A percentile compares a stretch with the other conserved stretches of the same genome.
Evolutionary conservation across 2,113 vertebrate species (phyloP).

Genomic region (Amia ocellicauda): DNA sequence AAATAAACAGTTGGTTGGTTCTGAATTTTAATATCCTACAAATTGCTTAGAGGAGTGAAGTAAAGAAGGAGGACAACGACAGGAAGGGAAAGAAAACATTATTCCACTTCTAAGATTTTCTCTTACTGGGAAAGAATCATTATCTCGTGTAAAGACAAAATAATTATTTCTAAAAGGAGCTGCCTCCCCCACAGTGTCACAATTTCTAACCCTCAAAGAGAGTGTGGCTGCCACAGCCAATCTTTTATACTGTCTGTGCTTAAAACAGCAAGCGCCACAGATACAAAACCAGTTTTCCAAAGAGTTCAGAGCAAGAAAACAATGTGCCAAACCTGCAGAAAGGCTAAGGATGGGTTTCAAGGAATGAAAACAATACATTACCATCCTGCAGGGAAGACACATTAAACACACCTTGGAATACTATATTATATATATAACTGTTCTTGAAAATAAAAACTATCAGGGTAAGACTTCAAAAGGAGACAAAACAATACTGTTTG

Average conservation of each 20-base stretch:
- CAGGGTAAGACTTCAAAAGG: no score
- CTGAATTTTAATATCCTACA: constrained; percentile 9
- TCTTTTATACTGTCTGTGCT: constrained; percentile 21
- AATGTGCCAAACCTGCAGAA: no score
- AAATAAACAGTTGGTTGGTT: constrained; percentile 7
- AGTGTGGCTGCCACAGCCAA: constrained; percentile 26
- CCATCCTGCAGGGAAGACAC: no score
- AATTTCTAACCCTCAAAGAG: constrained; percentile 20
- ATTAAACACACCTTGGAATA: no score
- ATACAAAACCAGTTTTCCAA: constrained; percentile 11
- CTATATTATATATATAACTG: no score
- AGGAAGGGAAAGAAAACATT: not conserved
- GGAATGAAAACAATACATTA: no score
- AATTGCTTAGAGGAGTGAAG: constrained; percentile 14
- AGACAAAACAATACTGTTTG: no score
- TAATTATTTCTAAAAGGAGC: constrained; percentile 56
- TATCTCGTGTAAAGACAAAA: constrained; percentile 49
- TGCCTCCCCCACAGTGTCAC: constrained; percentile 32
- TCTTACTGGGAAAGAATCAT: constrained; percentile 27
- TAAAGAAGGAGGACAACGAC: not conserved
- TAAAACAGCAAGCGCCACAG: not conserved
- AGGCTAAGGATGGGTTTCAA: no score
- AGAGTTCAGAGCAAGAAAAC: not conserved
- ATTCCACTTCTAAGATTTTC: not conserved
- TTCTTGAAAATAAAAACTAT: no score